These are phyloP conservation scores for Cichlasoma orientale DNA, from an alignment of 2,797 vertebrate species.

Conservation along the genomic window DNA sequence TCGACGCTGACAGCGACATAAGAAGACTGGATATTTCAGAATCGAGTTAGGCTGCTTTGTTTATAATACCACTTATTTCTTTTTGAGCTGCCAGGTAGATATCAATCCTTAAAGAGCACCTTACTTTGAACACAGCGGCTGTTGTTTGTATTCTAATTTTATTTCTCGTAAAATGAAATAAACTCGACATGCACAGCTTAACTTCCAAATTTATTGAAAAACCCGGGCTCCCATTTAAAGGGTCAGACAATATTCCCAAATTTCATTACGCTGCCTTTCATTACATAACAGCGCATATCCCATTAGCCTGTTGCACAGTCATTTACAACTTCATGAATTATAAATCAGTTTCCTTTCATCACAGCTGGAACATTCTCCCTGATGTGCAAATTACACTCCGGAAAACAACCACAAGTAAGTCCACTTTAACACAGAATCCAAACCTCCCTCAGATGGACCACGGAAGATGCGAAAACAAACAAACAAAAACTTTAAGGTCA, in stretches of 20 bases:
- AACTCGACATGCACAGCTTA: conserved; percentile 15
- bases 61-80: conserved; percentile 12
- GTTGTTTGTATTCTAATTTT: neutral
- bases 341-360: conserved; percentile 76
- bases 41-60: conserved; percentile 12
- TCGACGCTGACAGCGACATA: conserved; percentile 8
- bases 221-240: conserved; percentile 32
- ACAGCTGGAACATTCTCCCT: conserved; percentile 67
- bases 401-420: conserved; percentile 59
- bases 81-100: neutral
- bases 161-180: conserved; percentile 39
- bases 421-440: conserved; percentile 16
- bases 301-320: conserved; percentile 69
- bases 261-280: conserved; percentile 67
- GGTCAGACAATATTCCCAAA: conserved; percentile 61
- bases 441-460: neutral
- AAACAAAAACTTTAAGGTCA: neutral
- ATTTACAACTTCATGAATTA: conserved; percentile 79
- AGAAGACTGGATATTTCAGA: conserved; percentile 17
- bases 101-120: conserved; percentile 3
- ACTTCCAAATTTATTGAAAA: conserved; percentile 49
- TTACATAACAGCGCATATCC: conserved; percentile 66
- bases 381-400: conserved; percentile 70
- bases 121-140: conserved; percentile 21
- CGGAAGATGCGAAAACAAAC: neutral